phyloP scores from a whole-genome alignment of 2,888 invertebrate genomes.

The Autographa pulchrina region DNA sequence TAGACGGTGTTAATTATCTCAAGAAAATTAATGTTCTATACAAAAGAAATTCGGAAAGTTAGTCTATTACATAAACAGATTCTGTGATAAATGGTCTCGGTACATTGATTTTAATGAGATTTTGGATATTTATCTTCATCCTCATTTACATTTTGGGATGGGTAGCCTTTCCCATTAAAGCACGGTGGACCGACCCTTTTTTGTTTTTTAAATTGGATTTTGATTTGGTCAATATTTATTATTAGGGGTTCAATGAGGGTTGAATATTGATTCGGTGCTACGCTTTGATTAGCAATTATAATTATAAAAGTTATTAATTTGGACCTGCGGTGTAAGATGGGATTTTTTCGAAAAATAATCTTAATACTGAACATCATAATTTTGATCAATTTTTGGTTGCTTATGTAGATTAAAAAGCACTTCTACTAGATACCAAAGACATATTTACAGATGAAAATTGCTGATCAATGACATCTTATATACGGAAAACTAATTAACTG shows the following conservation, averaged over 20 bases:
- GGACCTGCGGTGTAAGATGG: not conserved
- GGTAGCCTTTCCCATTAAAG: not conserved
- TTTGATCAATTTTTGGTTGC: too few species aligned
- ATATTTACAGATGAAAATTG: too few species aligned
- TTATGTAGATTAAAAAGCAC: too few species aligned
- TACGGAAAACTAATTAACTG: too few species aligned
- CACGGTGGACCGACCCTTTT: not conserved
- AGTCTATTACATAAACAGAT: constrained; percentile 18
- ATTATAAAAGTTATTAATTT: constrained; percentile 1
- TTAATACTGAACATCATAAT: too few species aligned
- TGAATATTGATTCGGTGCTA: constrained; percentile 3
- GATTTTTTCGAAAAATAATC: not conserved
- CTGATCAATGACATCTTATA: too few species aligned
- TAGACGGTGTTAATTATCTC: constrained; percentile 40
- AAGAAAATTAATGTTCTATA: constrained; percentile 42
- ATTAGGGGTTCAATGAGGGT: not conserved
- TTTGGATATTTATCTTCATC: constrained; percentile 36
- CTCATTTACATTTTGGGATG: constrained; percentile 28
- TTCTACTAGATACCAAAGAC: too few species aligned
- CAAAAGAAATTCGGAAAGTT: constrained; percentile 43
- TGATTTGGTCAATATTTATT: constrained; percentile 6
- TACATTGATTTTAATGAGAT: constrained; percentile 50
- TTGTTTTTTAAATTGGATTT: constrained; percentile 14
- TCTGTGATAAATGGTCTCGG: constrained; percentile 45
- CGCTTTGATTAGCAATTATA: not conserved